Evolutionary conservation across 2,113 vertebrate species (phyloP).

Genomic region (Centropristis striata): DNA sequence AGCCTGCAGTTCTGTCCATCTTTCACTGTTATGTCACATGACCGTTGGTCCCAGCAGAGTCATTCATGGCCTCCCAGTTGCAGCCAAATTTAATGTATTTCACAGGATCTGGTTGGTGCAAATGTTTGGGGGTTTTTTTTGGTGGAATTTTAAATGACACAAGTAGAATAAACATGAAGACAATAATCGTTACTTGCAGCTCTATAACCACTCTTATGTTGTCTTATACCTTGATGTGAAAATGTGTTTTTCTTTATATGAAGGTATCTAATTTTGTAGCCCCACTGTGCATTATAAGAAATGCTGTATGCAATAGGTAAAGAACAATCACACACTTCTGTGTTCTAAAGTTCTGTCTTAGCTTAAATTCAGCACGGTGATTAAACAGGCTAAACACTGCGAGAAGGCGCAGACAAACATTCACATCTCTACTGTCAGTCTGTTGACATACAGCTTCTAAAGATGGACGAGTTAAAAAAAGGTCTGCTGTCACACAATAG

Average conservation of each 20-base stretch:
- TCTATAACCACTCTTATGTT: not conserved
- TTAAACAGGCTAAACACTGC: not conserved
- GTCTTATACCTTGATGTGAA: not conserved
- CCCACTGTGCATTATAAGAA: not conserved
- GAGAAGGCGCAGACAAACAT: slow-evolving; percentile 16
- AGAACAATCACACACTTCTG: not conserved
- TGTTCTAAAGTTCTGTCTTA: not conserved
- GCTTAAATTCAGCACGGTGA: not conserved
- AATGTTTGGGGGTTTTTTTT: no score
- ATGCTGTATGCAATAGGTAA: not conserved
- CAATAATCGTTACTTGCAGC: not conserved
- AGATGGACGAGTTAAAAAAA: slow-evolving; percentile 14
- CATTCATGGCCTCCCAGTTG: no score
- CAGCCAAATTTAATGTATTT: no score
- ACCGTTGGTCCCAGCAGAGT: no score
- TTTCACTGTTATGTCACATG: no score
- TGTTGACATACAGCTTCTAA: slow-evolving; percentile 26
- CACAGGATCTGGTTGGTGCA: no score
- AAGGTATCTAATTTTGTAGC: not conserved
- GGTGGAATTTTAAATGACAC: no score
- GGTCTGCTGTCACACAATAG: slow-evolving; percentile 19
- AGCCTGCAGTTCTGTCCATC: no score
- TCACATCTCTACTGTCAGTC: not conserved
- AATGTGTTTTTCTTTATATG: not conserved
- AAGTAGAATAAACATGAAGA: not conserved